Conservation (phyloP, 2,113 vertebrate species). For the Chascanopsetta lugubris region DNA sequence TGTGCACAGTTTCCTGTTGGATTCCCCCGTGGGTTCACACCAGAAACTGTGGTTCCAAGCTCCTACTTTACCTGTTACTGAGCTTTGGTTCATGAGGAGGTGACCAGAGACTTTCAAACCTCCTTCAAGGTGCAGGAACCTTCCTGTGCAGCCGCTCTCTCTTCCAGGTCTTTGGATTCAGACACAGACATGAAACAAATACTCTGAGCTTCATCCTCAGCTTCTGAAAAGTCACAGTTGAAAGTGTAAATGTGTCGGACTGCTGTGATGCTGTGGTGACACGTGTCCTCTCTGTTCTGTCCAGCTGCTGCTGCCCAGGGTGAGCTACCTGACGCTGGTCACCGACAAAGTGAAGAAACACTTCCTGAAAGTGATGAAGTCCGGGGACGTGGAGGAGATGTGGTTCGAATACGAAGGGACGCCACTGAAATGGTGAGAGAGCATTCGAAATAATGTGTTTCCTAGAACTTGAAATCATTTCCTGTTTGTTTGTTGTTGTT, state of each 20-base stretch:
- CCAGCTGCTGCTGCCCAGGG: conserved; percentile 93
- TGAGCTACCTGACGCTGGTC: conserved; percentile 96
- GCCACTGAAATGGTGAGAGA: conserved; percentile 92
- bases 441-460: neutral
- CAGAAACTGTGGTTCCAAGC: neutral
- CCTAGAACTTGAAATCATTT: neutral
- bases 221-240: too few species aligned
- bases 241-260: conserved; percentile 2
- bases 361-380: conserved; percentile 94
- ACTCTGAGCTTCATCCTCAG: too few species aligned
- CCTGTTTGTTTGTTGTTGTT: neutral
- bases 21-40: too few species aligned
- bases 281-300: neutral
- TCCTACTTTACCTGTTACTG: neutral
- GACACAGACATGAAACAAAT: too few species aligned
- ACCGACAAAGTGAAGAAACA: conserved; percentile 99
- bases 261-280: neutral
- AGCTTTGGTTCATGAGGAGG: neutral
- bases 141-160: too few species aligned
- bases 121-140: neutral
- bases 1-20: too few species aligned
- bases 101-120: neutral
- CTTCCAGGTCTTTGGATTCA: too few species aligned
- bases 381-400: conserved; percentile 94
- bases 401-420: conserved; percentile 99